Evolutionary conservation across 2,888 invertebrate genomes (phyloP), one percentile per base, ranked within the genome.

Genomic region (Synanthedon vespiformis): DNA sequence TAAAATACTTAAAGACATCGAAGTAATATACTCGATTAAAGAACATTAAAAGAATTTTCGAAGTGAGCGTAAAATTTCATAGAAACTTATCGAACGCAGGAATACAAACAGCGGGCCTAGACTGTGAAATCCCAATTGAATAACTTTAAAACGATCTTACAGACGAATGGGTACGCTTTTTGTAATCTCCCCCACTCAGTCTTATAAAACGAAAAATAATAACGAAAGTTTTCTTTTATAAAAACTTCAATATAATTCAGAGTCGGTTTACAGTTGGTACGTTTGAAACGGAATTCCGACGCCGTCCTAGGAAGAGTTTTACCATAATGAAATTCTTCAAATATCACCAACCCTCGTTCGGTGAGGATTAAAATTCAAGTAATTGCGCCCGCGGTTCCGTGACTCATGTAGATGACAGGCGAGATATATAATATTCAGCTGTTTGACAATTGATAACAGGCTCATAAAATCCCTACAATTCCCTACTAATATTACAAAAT

Each of bases 321-420:
- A 69, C 73, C 72, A 72, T 83, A 85, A 86, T 86, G 80, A 85
- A 86, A 86, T 86, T 86, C 84, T 78, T 81, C 66, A 81, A 80
- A 83, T 79, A 80, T 76, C 75, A 58, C 68, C 65, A 70, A 67
- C 71, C 59, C 67, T 62, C 64, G 60, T 68, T 62, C 64, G 60
- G 68, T 74, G 70, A 62, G 70, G 70, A 78, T 80, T 82, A 76
- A 78, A 81, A 80, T 83, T 78, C 72, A 71, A 73, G 70, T 80
- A 76, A 80, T 77, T 77, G 71, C 70, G 68, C 65, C 63, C 63
- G 63, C 54, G 61, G 64, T 65, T 67, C 48, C 62, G 47, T 61
- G 53, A 34, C 34, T 34, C 34, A 34, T 55, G 52, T 53, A 50
- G 52, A 49, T 40, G 50, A 47, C 51, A 40, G 52, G 50, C 59